Evolutionary conservation across 2,113 vertebrate species (phyloP).

Genomic region (Bubo bubo): DNA sequence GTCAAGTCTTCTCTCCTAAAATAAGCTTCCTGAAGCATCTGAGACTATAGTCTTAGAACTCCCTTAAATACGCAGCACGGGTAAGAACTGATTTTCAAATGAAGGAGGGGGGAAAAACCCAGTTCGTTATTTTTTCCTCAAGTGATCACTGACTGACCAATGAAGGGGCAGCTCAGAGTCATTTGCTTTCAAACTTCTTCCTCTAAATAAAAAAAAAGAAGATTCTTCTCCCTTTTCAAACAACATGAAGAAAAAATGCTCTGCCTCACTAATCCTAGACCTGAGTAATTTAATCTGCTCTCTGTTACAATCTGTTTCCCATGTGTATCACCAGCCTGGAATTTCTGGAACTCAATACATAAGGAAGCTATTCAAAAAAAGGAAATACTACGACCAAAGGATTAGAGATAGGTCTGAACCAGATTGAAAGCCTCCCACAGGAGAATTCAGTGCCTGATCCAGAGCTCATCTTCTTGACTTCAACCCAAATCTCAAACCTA

Average conservation of each 20-base stretch:
- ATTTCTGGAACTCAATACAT: constrained; percentile 58
- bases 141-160: not conserved
- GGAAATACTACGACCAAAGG: not conserved
- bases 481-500: not conserved
- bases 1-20: constrained; percentile 53
- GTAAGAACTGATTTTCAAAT: not conserved
- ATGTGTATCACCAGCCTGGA: constrained; percentile 32
- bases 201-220: not conserved
- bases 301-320: constrained; percentile 49
- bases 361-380: constrained; percentile 56
- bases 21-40: constrained; percentile 56
- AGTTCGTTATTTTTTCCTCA: not conserved
- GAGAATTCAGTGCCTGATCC: not conserved
- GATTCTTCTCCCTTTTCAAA: constrained; percentile 10
- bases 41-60: constrained; percentile 26
- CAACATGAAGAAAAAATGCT: not conserved
- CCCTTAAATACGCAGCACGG: not conserved
- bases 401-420: constrained; percentile 6
- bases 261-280: constrained; percentile 26
- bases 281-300: constrained; percentile 37
- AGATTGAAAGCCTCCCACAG: not conserved
- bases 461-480: not conserved
- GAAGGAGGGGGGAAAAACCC: not conserved
- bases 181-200: not conserved
- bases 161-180: not conserved